Base-by-base conservation (phyloP, 1,140 invertebrate species). In the Bombus picipes region DNA sequence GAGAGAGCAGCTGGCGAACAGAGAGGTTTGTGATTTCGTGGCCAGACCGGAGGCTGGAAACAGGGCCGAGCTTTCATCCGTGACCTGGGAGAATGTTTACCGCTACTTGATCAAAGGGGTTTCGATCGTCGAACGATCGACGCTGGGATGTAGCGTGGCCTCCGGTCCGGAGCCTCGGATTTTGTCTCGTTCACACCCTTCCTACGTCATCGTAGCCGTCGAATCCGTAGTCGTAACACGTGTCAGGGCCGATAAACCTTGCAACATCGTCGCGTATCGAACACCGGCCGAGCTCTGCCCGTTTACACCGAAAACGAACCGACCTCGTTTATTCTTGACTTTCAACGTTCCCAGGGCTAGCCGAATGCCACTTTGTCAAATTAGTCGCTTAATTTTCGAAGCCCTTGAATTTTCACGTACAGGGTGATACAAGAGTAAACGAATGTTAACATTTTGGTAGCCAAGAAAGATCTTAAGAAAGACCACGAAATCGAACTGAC, bases 21-120 rank as follows among this genome's bases (percentile, higher is more conserved):
- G 82, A 79, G 68, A 53, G 68, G 34, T 78, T 10, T 85, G 39
- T 47, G 73, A 87, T 87, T 85, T 85, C 75, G 83, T 80, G 70
- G 71, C 70, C 68, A 76, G 77, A 73, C 86, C 77, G 84, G 73
- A 73, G 88, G 65, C 82, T 87, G 82, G 86, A 88, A 85, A 91
- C 76, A 76, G 83, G 84, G 85, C 82, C 87, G 89, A 76, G 87
- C 92, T 93, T 88, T 93, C 92, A 93, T 91, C 92, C 90, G 91
- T 93, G 91, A 92, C 90, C 91, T 87, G 88, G 90, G 83, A 82
- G 90, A 91, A 92, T 93, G 90, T 93, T 93, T 92, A 93, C 92
- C 89, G 89, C 80, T 91, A 81, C 90, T 91, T 92, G 92, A 92
- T 92, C 91, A 92, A 93, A 93, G 89, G 83, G 83, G 77, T 88